Evolutionary conservation across 1,140 invertebrate genomes (phyloP).

Genomic region (Cotesia chilonis): DNA sequence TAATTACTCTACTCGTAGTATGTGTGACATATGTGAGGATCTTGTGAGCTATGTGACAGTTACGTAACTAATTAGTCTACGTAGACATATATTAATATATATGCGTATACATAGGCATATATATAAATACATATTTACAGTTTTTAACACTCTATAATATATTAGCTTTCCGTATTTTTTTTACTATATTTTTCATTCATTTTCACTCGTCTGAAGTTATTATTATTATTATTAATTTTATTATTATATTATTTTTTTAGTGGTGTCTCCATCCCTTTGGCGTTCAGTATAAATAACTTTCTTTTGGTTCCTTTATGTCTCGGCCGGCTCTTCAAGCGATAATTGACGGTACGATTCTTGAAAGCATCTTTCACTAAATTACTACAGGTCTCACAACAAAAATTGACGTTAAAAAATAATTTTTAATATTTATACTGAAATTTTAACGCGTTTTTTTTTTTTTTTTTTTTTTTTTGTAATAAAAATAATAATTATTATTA

Average conservation of each 20-base stretch:
- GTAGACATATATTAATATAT: too few species aligned
- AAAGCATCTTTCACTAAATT: conserved; percentile 35
- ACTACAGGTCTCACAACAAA: conserved; percentile 24
- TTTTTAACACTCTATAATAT: conserved; percentile 27
- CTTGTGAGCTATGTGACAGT: conserved; percentile 32
- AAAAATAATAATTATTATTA: too few species aligned
- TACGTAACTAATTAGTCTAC: conserved; percentile 31
- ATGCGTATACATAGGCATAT: too few species aligned
- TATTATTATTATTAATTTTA: too few species aligned
- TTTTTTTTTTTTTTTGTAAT: too few species aligned
- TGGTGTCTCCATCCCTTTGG: conserved; percentile 22
- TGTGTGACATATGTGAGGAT: conserved; percentile 55
- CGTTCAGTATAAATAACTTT: conserved; percentile 25
- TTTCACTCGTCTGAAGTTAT: conserved; percentile 16
- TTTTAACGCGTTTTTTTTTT: not conserved
- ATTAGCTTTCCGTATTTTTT: conserved; percentile 13
- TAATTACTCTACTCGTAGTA: conserved; percentile 54
- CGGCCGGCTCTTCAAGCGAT: conserved; percentile 26
- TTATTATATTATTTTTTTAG: conserved; percentile 2
- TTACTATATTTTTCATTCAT: conserved; percentile 23
- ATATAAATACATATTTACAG: conserved; percentile 6
- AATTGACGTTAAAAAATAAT: conserved; percentile 8
- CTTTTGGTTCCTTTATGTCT: conserved; percentile 28
- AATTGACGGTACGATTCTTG: conserved; percentile 31
- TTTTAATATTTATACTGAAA: conserved; percentile 12